phyloP scores from a whole-genome alignment of 2,113 vertebrate genomes.

The Chrysochloris asiatica region DNA sequence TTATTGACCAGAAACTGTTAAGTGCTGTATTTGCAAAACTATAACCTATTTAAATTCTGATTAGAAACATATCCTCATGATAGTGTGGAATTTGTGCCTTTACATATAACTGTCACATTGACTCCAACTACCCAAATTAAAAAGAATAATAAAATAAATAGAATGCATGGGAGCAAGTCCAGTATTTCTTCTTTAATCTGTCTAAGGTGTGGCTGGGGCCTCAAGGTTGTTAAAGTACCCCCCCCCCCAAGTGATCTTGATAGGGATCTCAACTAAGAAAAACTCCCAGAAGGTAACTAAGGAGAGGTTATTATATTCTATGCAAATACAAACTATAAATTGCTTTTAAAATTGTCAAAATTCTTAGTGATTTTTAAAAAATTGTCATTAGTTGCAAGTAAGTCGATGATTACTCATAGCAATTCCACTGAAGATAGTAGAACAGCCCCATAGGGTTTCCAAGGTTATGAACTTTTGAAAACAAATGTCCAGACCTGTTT shows the following conservation, averaged over 20 bases:
- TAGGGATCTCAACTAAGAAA: neutral
- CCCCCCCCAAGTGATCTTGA: neutral
- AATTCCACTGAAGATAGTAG: no score
- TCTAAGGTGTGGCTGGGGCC: neutral
- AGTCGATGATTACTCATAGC: no score
- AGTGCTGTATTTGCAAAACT: neutral
- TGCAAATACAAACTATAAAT: no score
- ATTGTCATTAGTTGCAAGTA: no score
- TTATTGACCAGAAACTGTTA: neutral
- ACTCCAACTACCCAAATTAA: neutral
- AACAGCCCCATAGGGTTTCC: no score
- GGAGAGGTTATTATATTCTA: neutral
- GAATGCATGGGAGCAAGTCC: neutral
- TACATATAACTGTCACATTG: neutral
- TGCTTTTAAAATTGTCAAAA: no score
- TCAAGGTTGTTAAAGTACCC: neutral
- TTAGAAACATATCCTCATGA: no score
- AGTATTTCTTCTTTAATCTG: neutral
- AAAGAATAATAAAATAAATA: neutral
- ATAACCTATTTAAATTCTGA: neutral
- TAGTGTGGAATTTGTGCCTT: neutral
- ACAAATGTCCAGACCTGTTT: no score
- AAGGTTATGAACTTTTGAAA: no score
- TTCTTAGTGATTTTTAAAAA: no score
- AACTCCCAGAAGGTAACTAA: neutral